A percentile compares a stretch with the other conserved stretches of the same genome.
Conservation (phyloP, 2,113 vertebrate species). For the Malurus melanocephalus region DNA sequence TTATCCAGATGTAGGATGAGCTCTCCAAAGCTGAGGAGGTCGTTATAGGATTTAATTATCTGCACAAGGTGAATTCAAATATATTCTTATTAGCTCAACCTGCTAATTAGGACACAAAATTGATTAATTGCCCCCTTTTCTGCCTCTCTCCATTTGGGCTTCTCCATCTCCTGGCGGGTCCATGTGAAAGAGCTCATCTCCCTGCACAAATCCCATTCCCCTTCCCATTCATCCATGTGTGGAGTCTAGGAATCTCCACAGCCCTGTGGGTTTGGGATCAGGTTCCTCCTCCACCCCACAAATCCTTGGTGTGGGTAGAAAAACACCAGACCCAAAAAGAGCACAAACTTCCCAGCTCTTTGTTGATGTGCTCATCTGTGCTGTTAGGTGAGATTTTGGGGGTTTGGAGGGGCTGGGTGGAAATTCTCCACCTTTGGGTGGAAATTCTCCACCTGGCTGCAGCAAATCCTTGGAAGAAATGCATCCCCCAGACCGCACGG, state of each 20-base stretch:
- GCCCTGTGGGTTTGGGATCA: not conserved
- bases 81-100: not conserved
- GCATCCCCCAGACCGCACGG: not conserved
- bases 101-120: not conserved
- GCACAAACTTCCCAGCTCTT: not conserved
- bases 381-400: not conserved
- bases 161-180: not conserved
- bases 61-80: no score
- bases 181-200: not conserved
- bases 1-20: not conserved
- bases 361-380: not conserved
- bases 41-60: accelerated
- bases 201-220: not conserved
- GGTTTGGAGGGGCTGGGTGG: not conserved
- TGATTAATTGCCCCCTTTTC: not conserved
- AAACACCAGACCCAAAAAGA: not conserved
- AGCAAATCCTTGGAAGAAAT: not conserved
- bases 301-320: not conserved
- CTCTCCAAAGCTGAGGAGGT: not conserved
- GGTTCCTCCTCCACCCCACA: not conserved
- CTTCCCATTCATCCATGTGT: no score
- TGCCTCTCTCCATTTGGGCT: accelerated
- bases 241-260: not conserved
- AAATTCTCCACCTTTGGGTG: not conserved
- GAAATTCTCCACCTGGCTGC: not conserved